Evolutionary conservation across 2,888 invertebrate species (phyloP), one percentile per base, ranked within the genome.

Genomic region (Drosophila acutilabella): DNA sequence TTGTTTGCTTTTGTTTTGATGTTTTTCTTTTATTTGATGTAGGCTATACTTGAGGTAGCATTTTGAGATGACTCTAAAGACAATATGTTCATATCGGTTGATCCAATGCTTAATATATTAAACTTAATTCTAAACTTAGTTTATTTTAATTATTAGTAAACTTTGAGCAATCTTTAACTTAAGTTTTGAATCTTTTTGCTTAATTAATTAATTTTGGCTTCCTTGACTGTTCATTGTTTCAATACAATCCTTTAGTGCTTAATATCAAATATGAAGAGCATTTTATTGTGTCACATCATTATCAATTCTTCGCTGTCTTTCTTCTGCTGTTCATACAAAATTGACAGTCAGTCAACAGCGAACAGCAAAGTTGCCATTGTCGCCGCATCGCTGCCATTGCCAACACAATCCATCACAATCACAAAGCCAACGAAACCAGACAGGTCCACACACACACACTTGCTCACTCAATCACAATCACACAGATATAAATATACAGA

Each of bases 381-480:
- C 59, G 65, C 75, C 70, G 65, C 78, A 71, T 59, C 64, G 72
- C 67, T 59, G 75, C 68, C 81, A 71, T 53, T 65, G 50, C 77
- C 80, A 67, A 71, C 64, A 71, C 80, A 80, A 81, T 81, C 72
- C 82, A 81, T 82, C 80, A 80, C 77, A 81, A 81, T 81, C 80
- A 82, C 80, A 81, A 81, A 82, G 80, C 78, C 82, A 81, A 74
- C 51, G 64, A 66, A 69, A 67, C 67, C 64, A 81, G 82, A 71
- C 80, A 81, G 62, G 38, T 60, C 47, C 67, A 62, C 51, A 69
- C 53, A 50, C 44, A 48, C 47, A 45, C 38, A 58, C 23, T 33
- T 26, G 40, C 54, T 54, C 23, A 54, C 18, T 38, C 16, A 51
- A 20, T 42, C 30, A 61, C 20, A 52, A 36, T 33, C 48, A 51